These are phyloP conservation scores for Leptopilina clavipes DNA, from an alignment of 1,140 invertebrate species.

Conservation along the genomic window DNA sequence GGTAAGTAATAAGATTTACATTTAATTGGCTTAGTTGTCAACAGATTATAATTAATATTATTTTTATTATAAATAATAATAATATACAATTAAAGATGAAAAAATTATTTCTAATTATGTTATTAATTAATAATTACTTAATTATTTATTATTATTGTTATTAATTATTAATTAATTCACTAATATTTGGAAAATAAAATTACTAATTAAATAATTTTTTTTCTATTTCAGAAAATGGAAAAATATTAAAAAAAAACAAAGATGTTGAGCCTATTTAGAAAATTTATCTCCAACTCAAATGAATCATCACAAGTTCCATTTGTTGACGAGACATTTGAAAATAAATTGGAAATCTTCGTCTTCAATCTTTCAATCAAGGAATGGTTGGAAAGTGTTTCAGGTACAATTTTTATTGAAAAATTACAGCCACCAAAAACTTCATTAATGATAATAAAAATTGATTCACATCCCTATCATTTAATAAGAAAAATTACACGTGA, in stretches of 20 bases:
- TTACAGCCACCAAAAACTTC: neutral
- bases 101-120: no score
- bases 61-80: no score
- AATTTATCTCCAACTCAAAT: neutral
- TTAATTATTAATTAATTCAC: neutral
- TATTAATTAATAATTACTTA: no score
- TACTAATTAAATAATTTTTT: neutral
- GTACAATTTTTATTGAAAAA: neutral
- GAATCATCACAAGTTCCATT: slow-evolving; percentile 7
- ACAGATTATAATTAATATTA: no score
- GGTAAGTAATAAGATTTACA: neutral
- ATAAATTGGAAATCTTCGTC: neutral
- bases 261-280: slow-evolving; percentile 14
- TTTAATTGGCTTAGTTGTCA: no score
- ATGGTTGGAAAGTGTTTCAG: slow-evolving; percentile 1
- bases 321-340: neutral
- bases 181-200: neutral
- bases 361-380: neutral
- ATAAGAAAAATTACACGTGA: slow-evolving; percentile 14
- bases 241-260: neutral
- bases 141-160: no score
- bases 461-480: neutral
- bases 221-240: neutral
- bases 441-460: neutral
- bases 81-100: no score